Conservation (phyloP, 2,888 invertebrate species). For the Agrotis puta region DNA sequence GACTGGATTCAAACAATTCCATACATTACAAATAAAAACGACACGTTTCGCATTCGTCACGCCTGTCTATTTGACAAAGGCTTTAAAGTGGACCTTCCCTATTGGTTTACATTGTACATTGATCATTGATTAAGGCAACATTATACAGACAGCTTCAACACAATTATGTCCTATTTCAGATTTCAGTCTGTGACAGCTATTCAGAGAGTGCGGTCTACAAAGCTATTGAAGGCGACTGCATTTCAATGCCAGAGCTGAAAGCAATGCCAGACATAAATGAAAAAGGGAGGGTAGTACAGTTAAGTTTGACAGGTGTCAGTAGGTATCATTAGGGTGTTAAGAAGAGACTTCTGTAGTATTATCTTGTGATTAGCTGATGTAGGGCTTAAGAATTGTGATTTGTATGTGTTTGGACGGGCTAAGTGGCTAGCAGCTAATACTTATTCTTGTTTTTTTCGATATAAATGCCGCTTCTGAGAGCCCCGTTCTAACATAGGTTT, state of each 20-base stretch:
- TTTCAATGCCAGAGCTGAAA: conserved; percentile 56
- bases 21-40: too few species aligned
- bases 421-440: background rate
- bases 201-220: conserved; percentile 35
- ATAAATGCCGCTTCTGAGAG: too few species aligned
- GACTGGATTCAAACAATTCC: too few species aligned
- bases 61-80: too few species aligned
- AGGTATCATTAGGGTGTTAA: conserved; percentile 25
- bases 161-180: conserved; percentile 56
- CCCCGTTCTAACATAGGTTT: too few species aligned
- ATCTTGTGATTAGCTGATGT: background rate
- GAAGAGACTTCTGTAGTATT: background rate
- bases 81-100: background rate
- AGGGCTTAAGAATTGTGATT: background rate
- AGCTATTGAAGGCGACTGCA: conserved; percentile 57
- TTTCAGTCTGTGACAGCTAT: conserved; percentile 50
- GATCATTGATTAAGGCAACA: conserved; percentile 36
- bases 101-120: too few species aligned
- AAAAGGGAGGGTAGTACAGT: conserved; percentile 28
- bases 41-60: too few species aligned
- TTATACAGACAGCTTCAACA: conserved; percentile 25
- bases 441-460: too few species aligned
- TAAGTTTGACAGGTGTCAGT: conserved; percentile 49
- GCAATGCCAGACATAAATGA: conserved; percentile 52
- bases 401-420: background rate